Percentiles rank a stretch among this genome's conserved stretches.
Evolutionary conservation across 2,113 vertebrate species (phyloP).

Genomic region (Osmerus eperlanus): DNA sequence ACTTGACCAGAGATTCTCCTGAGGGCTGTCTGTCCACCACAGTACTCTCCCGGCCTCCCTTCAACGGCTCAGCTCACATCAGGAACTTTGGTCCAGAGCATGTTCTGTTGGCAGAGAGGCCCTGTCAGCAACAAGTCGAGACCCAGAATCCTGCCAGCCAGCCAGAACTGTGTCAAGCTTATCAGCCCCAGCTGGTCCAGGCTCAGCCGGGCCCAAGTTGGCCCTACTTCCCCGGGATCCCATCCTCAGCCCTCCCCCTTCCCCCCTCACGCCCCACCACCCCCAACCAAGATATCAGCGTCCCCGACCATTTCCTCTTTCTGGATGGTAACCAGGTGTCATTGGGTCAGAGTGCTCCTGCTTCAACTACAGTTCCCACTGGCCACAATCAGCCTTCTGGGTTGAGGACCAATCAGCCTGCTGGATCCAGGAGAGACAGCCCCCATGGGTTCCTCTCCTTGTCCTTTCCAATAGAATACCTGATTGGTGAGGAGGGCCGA

Average conservation of each 20-base stretch:
- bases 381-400: no score
- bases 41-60: slow-evolving; percentile 8
- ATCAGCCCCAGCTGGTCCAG: not conserved
- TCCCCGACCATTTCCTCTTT: slow-evolving; percentile 12
- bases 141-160: not conserved
- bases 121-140: not conserved
- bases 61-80: slow-evolving; percentile 12
- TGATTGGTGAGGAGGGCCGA: not conserved
- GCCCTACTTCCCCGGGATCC: not conserved
- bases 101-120: slow-evolving; percentile 3
- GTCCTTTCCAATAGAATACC: not conserved
- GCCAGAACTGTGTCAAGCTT: no score
- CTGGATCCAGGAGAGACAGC: not conserved
- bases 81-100: slow-evolving; percentile 7
- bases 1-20: slow-evolving; percentile 7
- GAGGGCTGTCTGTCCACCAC: slow-evolving; percentile 10
- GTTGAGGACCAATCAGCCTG: not conserved
- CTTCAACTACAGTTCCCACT: no score
- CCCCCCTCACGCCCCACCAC: not conserved
- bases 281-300: not conserved
- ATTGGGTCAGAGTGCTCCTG: not conserved
- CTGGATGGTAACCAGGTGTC: not conserved
- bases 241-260: not conserved
- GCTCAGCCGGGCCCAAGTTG: not conserved
- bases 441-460: slow-evolving; percentile 1